Conservation (phyloP, 2,888 invertebrate genomes). For the Drosophila picticornis region DNA sequence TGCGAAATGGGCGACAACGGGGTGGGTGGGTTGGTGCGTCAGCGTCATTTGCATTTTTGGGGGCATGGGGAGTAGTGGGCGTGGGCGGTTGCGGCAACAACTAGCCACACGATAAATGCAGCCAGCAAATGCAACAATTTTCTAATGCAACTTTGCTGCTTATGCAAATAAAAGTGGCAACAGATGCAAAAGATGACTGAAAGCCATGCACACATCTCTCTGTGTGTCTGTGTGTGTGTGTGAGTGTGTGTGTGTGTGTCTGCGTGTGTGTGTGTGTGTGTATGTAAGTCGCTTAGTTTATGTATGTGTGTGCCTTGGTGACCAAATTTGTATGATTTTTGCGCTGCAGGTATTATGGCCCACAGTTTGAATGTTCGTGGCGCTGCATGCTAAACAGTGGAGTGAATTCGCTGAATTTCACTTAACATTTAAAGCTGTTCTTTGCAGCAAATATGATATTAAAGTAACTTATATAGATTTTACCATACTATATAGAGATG, state of each 20-base stretch:
- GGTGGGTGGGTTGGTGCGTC: background rate
- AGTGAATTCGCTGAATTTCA: background rate
- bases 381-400: slow-evolving; percentile 42
- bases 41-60: slow-evolving; percentile 19
- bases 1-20: slow-evolving; percentile 34
- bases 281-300: background rate
- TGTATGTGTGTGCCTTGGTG: slow-evolving; percentile 30
- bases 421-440: background rate
- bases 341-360: slow-evolving; percentile 64
- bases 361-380: slow-evolving; percentile 35
- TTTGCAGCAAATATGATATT: background rate
- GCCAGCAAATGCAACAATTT: slow-evolving; percentile 65
- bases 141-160: slow-evolving; percentile 51
- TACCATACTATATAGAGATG: slow-evolving; percentile 26
- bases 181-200: slow-evolving; percentile 53
- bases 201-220: slow-evolving; percentile 24
- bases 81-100: background rate
- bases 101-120: slow-evolving; percentile 32
- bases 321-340: slow-evolving; percentile 62
- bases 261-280: slow-evolving; percentile 1
- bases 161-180: slow-evolving; percentile 67
- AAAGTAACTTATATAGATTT: slow-evolving; percentile 8
- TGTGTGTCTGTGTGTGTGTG: background rate
- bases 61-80: background rate
- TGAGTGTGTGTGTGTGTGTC: background rate